Conservation (phyloP, 23 tunicate genomes). For the Styela clava region DNA sequence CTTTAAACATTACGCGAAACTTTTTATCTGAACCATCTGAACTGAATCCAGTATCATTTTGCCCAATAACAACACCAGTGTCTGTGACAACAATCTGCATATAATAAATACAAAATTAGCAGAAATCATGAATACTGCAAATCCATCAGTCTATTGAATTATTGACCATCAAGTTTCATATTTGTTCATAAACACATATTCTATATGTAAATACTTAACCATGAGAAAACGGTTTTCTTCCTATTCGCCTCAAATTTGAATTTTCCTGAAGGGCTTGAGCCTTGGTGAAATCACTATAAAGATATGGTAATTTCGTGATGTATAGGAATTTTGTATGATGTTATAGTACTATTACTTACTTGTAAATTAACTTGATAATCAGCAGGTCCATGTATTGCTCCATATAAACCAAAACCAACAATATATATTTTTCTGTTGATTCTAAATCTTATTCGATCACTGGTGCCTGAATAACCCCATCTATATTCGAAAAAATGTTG, state of each 20-base stretch:
- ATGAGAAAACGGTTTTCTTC: no score
- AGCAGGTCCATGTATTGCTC: constrained; percentile 68
- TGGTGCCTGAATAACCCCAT: constrained; percentile 98
- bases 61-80: constrained; percentile 60
- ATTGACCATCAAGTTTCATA: no score
- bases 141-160: no score
- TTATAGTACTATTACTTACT: no score
- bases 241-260: no score
- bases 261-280: no score
- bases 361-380: constrained; percentile 84
- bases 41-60: constrained; percentile 87
- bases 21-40: constrained; percentile 81
- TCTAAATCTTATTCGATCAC: constrained; percentile 76
- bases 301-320: no score
- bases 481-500: constrained; percentile 11
- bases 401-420: constrained; percentile 91
- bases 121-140: no score
- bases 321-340: no score
- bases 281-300: no score
- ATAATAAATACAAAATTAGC: background rate
- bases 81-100: constrained; percentile 62
- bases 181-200: no score
- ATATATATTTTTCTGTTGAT: constrained; percentile 63
- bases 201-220: no score
- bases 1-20: constrained; percentile 93